Evolutionary conservation across 2,113 vertebrate genomes (phyloP).

Genomic region (Scophthalmus maximus): DNA sequence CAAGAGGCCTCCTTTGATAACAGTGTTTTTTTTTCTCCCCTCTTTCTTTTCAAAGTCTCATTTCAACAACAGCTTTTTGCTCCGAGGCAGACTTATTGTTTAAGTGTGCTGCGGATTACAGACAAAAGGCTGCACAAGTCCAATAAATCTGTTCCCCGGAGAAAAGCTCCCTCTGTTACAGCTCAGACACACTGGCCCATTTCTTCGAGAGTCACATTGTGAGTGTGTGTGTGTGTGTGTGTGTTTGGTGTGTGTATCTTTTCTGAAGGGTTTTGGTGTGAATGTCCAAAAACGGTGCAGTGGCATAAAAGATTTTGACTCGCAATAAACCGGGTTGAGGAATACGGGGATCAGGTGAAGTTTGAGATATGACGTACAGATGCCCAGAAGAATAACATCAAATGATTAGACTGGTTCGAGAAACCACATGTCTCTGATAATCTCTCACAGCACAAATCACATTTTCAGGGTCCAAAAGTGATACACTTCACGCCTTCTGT

Average conservation of each 20-base stretch:
- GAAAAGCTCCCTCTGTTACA: slow-evolving; percentile 39
- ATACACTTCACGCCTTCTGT: slow-evolving; percentile 5
- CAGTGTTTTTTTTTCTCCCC: slow-evolving; percentile 35
- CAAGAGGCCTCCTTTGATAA: slow-evolving; percentile 45
- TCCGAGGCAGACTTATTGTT: slow-evolving; percentile 49
- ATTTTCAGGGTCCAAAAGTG: neutral
- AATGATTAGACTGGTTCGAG: slow-evolving; percentile 23
- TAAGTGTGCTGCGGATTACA: slow-evolving; percentile 54
- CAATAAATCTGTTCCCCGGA: slow-evolving; percentile 60
- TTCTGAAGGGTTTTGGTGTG: neutral
- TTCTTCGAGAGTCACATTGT: slow-evolving; percentile 23
- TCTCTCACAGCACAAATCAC: slow-evolving; percentile 13
- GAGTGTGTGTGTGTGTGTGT: neutral
- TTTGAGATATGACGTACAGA: neutral
- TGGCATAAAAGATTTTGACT: slow-evolving; percentile 8
- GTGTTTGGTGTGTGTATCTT: neutral
- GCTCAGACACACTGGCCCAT: slow-evolving; percentile 40
- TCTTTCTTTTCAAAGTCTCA: slow-evolving; percentile 25
- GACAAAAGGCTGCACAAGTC: slow-evolving; percentile 50
- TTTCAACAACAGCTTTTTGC: slow-evolving; percentile 53
- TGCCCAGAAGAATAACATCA: slow-evolving; percentile 3
- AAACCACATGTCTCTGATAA: neutral
- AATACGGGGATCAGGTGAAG: neutral
- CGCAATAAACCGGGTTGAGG: slow-evolving; percentile 17
- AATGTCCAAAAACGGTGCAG: neutral